A percentile compares a stretch with the other conserved stretches of the same genome.
These are phyloP conservation scores for Conops quadrifasciatus DNA, from an alignment of 2,888 invertebrate species.

Conservation along the genomic window DNA sequence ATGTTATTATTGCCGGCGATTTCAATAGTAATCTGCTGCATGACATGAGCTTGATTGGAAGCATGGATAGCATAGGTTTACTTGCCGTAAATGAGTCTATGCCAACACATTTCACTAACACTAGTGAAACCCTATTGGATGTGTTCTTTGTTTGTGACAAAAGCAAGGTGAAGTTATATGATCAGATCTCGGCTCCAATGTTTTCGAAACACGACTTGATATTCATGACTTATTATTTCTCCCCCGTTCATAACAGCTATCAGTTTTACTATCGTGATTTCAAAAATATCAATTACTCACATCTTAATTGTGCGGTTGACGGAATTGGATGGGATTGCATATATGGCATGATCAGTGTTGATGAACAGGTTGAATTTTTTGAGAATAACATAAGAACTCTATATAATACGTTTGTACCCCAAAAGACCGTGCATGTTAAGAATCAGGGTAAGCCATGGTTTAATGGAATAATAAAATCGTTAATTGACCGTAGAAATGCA, in stretches of 20 bases:
- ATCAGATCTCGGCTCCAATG: not conserved
- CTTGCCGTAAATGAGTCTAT: not conserved
- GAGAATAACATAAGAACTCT: not conserved
- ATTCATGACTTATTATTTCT: constrained; percentile 9
- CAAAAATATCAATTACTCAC: constrained; percentile 1
- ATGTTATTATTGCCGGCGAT: constrained; percentile 1
- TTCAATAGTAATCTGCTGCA: constrained; percentile 1
- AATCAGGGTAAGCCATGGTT: not conserved
- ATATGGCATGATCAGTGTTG: not conserved
- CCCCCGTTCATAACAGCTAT: not conserved
- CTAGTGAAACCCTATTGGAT: not conserved
- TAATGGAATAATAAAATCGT: not conserved
- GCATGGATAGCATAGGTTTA: constrained; percentile 7
- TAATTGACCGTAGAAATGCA: not conserved
- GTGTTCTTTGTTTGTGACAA: not conserved
- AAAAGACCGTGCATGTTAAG: not conserved
- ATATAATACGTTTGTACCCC: not conserved
- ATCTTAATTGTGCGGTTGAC: not conserved
- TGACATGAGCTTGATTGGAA: not conserved
- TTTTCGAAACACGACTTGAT: not conserved
- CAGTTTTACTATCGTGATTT: not conserved
- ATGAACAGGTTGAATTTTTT: constrained; percentile 3
- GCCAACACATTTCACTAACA: not conserved
- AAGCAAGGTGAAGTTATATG: not conserved
- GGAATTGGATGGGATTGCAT: not conserved